Conservation (phyloP, 1,140 invertebrate genomes). For the Globodera rostochiensis region DNA sequence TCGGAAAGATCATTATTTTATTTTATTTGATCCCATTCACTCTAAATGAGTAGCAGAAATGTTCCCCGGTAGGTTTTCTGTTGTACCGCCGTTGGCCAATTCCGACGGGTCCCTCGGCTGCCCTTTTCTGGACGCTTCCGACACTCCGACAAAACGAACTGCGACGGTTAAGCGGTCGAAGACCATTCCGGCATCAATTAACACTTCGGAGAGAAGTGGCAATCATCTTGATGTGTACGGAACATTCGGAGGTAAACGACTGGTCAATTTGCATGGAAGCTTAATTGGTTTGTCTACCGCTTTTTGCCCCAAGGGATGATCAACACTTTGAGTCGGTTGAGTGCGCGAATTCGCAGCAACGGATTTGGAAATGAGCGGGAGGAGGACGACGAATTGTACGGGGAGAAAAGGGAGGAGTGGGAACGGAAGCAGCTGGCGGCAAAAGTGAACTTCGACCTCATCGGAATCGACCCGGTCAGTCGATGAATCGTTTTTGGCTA, state of each 20-base stretch:
- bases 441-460: constrained; percentile 36
- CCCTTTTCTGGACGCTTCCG: background rate
- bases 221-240: constrained; percentile 20
- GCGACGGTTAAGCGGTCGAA: constrained; percentile 18
- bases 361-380: constrained; percentile 2
- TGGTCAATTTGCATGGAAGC: constrained; percentile 28
- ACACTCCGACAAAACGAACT: background rate
- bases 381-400: constrained; percentile 41
- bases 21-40: no score
- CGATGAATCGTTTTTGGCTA: no score
- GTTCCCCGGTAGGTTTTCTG: background rate
- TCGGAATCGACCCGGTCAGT: constrained; percentile 34
- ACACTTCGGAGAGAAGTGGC: background rate
- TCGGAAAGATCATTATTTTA: no score
- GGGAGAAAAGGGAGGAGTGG: constrained; percentile 51
- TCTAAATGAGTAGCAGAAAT: no score
- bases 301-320: constrained; percentile 16
- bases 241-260: constrained; percentile 34
- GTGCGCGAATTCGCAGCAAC: constrained; percentile 24
- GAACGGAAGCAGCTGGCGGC: constrained; percentile 69
- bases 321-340: constrained; percentile 33
- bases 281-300: constrained; percentile 1
- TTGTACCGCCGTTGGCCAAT: background rate
- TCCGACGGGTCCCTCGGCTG: background rate
- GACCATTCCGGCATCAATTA: constrained; percentile 14